A percentile compares a stretch with the other conserved stretches of the same genome.
These are phyloP conservation scores for Bradynema listronoti DNA, from an alignment of 1,140 invertebrate genomes.

Conservation along the genomic window DNA sequence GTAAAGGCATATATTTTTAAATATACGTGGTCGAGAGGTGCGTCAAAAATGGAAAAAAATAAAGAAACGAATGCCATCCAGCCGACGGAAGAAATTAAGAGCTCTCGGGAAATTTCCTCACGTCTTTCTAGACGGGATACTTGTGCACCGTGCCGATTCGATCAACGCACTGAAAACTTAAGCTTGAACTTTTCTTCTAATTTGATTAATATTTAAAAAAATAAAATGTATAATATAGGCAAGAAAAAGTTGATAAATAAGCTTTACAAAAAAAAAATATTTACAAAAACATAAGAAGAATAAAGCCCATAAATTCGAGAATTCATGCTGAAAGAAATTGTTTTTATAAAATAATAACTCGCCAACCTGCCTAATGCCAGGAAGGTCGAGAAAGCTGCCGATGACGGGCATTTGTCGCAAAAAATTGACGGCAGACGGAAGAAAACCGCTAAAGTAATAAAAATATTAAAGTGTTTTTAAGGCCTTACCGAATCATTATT, in stretches of 20 bases:
- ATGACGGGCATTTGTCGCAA: constrained; percentile 65
- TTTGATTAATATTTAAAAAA: no score
- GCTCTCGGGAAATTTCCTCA: no score
- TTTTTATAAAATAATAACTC: no score
- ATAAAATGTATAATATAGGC: no score
- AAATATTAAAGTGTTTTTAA: constrained; percentile 51
- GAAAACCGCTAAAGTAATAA: constrained; percentile 63
- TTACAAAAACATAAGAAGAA: constrained; percentile 17
- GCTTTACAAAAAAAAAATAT: constrained; percentile 9
- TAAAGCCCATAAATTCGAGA: background rate
- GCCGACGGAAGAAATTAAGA: no score
- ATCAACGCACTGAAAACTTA: constrained; percentile 49
- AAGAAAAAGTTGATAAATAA: no score
- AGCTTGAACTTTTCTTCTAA: constrained; percentile 11
- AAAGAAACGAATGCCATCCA: constrained; percentile 2
- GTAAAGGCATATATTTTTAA: no score
- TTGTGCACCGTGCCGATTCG: constrained; percentile 52
- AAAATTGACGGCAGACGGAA: constrained; percentile 67
- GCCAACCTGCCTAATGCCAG: constrained; percentile 64
- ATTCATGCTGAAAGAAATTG: background rate
- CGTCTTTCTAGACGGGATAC: constrained; percentile 56
- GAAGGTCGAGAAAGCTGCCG: constrained; percentile 64
- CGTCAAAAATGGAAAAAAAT: background rate
- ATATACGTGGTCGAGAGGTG: no score
- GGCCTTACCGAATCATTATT: no score